These are phyloP conservation scores for Ganaspis sp. DNA, from an alignment of 1,140 invertebrate genomes.

Conservation along the genomic window DNA sequence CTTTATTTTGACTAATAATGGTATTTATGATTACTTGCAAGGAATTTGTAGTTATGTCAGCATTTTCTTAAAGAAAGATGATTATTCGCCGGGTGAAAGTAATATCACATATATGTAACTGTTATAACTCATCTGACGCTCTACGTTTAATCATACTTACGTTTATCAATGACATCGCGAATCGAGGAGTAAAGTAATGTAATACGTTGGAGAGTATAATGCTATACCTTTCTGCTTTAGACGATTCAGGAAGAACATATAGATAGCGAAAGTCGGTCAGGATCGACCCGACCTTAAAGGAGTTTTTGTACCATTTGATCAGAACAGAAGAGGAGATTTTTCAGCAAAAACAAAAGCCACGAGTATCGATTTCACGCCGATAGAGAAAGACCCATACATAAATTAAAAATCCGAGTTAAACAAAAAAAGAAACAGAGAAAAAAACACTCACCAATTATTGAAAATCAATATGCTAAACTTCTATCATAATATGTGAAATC, in stretches of 20 bases:
- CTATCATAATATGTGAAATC: neutral
- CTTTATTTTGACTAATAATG: constrained; percentile 15
- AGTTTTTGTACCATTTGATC: constrained; percentile 46
- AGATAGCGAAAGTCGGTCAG: constrained; percentile 38
- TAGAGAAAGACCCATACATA: neutral
- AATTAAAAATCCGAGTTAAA: neutral
- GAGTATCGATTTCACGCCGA: neutral
- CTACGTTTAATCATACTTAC: constrained; percentile 61
- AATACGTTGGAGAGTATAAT: constrained; percentile 43
- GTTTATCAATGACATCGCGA: constrained; percentile 55
- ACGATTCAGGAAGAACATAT: constrained; percentile 35
- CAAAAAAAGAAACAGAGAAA: neutral
- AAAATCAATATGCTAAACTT: neutral
- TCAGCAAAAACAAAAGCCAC: neutral
- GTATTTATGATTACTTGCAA: neutral
- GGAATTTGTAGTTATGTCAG: constrained; percentile 6
- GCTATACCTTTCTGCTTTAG: constrained; percentile 47
- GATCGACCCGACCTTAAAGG: constrained; percentile 44
- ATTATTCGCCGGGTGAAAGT: neutral
- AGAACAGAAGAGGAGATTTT: constrained; percentile 19
- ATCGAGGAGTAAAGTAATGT: constrained; percentile 45
- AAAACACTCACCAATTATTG: neutral
- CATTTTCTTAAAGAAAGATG: neutral
- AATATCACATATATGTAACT: constrained; percentile 22
- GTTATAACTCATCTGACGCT: constrained; percentile 52